Conservation (phyloP, 1,140 invertebrate species). For the Adoxophyes honmai region DNA sequence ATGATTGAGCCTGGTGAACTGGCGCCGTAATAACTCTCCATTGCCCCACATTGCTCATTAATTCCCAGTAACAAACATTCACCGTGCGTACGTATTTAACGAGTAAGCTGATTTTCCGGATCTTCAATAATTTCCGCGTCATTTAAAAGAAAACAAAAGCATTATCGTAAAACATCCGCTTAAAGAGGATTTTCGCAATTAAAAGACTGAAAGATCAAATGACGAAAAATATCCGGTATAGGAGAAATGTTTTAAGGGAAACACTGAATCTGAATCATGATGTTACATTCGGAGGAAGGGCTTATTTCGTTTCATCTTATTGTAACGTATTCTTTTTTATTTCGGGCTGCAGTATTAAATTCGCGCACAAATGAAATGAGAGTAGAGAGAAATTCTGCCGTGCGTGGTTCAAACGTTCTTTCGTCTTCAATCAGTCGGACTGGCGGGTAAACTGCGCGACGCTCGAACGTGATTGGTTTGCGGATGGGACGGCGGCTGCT, state of each 20-base stretch:
- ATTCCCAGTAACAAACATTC: constrained; percentile 21
- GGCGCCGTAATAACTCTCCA: too few species aligned
- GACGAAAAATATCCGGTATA: constrained; percentile 35
- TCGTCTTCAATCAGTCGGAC: constrained; percentile 19
- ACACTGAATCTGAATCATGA: constrained; percentile 23
- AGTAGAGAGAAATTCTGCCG: constrained; percentile 8
- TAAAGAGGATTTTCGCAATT: constrained; percentile 60
- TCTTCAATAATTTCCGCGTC: constrained; percentile 46
- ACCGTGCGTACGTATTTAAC: neutral
- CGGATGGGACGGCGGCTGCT: neutral
- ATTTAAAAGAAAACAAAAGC: constrained; percentile 34
- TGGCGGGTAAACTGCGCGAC: constrained; percentile 14
- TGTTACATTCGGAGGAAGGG: constrained; percentile 16
- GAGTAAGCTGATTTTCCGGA: constrained; percentile 42
- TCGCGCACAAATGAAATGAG: constrained; percentile 9
- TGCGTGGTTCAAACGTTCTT: constrained; percentile 7
- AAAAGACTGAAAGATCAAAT: constrained; percentile 39
- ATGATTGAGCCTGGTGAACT: too few species aligned
- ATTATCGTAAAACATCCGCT: constrained; percentile 44
- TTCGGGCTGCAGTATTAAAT: constrained; percentile 10
- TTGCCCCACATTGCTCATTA: constrained; percentile 14
- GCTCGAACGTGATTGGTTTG: constrained; percentile 15
- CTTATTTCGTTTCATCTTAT: constrained; percentile 11
- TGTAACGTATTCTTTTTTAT: constrained; percentile 7
- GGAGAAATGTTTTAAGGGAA: constrained; percentile 35